Evolutionary conservation across 30 jellyfish, hydroid and myxozoan genomes (phyloP).

Genomic region (Aurelia aurita complex sp. Pacific): DNA sequence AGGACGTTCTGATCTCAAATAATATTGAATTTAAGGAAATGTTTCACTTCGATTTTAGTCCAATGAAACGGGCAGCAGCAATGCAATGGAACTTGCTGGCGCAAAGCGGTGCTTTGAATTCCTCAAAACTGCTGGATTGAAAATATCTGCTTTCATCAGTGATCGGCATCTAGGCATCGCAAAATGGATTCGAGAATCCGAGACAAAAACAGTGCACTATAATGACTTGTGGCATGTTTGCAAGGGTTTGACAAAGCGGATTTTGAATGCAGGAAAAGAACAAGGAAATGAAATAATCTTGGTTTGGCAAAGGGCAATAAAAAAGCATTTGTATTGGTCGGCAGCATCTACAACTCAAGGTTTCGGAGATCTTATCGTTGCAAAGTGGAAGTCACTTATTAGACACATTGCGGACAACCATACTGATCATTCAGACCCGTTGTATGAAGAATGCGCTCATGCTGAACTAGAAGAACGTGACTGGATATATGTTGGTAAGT

Average conservation of each 20-base stretch:
- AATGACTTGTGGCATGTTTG: too few relatives aligned
- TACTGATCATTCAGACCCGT: background rate
- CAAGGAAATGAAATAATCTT: background rate
- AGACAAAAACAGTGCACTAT: too few relatives aligned
- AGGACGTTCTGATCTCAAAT: background rate
- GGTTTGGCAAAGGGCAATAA: background rate
- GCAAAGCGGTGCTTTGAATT: background rate
- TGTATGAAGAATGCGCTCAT: constrained; percentile 8
- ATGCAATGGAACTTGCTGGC: constrained; percentile 6
- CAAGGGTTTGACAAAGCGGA: too few relatives aligned
- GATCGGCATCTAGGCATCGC: too few relatives aligned
- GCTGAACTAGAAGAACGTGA: constrained; percentile 15
- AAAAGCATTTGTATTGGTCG: constrained; percentile 21
- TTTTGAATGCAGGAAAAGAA: background rate
- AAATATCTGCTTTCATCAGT: too few relatives aligned
- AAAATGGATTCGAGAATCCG: too few relatives aligned
- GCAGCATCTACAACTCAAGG: constrained; percentile 12
- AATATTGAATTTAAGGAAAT: background rate
- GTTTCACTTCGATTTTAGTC: background rate
- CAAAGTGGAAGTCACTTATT: constrained; percentile 18
- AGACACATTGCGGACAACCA: background rate
- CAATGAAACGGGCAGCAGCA: constrained; percentile 18
- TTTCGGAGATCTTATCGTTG: constrained; percentile 4
- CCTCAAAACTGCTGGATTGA: background rate
- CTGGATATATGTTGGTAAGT: constrained; percentile 15